A percentile compares a stretch with the other conserved stretches of the same genome.
These are phyloP conservation scores for Drosophila pseudotalamancana DNA, from an alignment of 2,888 invertebrate species.

Conservation along the genomic window DNA sequence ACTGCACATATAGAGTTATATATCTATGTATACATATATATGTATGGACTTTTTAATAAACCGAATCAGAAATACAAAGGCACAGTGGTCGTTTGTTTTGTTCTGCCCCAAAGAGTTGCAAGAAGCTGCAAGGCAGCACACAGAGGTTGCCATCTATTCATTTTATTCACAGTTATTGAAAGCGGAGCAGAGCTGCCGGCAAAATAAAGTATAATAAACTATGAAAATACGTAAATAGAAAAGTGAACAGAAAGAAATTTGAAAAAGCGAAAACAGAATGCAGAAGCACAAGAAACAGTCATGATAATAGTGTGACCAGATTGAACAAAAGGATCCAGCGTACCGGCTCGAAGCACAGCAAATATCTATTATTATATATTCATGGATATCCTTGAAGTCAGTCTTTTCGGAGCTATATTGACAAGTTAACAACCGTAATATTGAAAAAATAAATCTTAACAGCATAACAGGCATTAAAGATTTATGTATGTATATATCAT, in stretches of 20 bases:
- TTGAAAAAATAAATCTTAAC: too few species aligned
- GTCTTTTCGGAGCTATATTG: neutral
- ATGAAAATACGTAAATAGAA: conserved; percentile 26
- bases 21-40: neutral
- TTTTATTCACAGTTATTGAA: conserved; percentile 73
- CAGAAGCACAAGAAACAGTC: conserved; percentile 2
- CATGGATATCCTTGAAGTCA: too few species aligned
- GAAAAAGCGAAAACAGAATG: neutral
- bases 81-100: conserved; percentile 10
- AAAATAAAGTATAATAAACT: conserved; percentile 65
- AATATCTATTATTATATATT: too few species aligned
- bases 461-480: too few species aligned
- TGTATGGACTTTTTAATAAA: conserved; percentile 59
- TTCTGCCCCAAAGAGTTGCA: conserved; percentile 29
- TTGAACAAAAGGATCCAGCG: conserved; percentile 1
- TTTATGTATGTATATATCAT: too few species aligned
- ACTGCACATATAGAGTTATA: neutral
- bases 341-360: conserved; percentile 4
- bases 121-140: too few species aligned
- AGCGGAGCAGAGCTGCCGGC: conserved; percentile 56
- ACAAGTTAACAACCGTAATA: neutral
- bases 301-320: conserved; percentile 27
- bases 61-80: conserved; percentile 38
- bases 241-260: neutral
- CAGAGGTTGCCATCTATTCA: conserved; percentile 49